Percentiles rank a stretch among this genome's conserved stretches.
Evolutionary conservation across 92 coral and sea anemone species (phyloP).

Genomic region (Parazoanthus atlanticus): DNA sequence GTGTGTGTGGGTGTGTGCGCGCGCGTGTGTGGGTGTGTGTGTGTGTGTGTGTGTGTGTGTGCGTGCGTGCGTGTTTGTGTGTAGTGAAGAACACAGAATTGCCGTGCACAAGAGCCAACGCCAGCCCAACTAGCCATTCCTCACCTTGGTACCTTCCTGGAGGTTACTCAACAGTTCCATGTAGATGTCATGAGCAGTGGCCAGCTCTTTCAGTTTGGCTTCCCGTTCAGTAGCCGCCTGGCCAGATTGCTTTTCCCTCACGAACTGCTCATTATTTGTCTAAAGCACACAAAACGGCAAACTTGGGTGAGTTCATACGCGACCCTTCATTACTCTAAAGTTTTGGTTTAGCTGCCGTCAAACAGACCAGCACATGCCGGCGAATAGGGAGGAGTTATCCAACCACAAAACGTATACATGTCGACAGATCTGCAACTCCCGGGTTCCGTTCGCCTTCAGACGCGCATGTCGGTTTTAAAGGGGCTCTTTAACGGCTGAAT

Average conservation of each 20-base stretch:
- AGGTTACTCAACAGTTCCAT: slow-evolving; percentile 90
- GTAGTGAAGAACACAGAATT: too few relatives aligned
- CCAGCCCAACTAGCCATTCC: background rate
- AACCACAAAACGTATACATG: too few relatives aligned
- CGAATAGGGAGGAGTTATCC: too few relatives aligned
- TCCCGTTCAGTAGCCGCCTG: slow-evolving; percentile 91
- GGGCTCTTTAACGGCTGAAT: too few relatives aligned
- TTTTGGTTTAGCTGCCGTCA: background rate
- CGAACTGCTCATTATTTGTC: slow-evolving; percentile 89
- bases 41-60: background rate
- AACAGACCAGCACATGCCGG: too few relatives aligned
- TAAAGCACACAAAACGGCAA: slow-evolving; percentile 22
- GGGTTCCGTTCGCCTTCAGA: too few relatives aligned
- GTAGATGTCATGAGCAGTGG: slow-evolving; percentile 92
- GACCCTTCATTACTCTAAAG: background rate
- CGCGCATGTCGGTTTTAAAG: too few relatives aligned
- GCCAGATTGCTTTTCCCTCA: slow-evolving; percentile 88
- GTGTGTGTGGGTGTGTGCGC: too few relatives aligned
- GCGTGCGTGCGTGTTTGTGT: too few relatives aligned
- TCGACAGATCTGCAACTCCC: too few relatives aligned
- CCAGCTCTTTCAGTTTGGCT: slow-evolving; percentile 89
- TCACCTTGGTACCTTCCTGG: slow-evolving; percentile 92
- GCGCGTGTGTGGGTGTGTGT: background rate
- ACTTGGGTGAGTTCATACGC: background rate
- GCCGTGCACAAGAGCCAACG: too few relatives aligned